Evolutionary conservation across 2,888 invertebrate species (phyloP), one percentile per base, ranked within the genome.

Genomic region (Limulus polyphemus): DNA sequence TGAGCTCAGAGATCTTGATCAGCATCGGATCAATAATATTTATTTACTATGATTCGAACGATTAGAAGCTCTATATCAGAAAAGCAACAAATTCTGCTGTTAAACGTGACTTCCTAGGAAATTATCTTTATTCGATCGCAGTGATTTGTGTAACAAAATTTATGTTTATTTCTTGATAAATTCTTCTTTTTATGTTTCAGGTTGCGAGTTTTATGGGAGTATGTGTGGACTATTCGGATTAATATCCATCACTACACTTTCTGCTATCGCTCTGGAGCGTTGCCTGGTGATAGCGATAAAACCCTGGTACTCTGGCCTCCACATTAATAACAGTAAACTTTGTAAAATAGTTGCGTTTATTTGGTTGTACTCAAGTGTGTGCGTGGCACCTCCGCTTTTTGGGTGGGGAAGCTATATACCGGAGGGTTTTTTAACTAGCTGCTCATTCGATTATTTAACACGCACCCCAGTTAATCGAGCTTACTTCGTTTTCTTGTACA

Each of bases 401-500:
- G 87, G 88, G 11, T 81, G 87, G 70, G 85, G 85, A 13, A 80
- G 79, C 51, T 90, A 90, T 77, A 85, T 88, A n/a, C 88, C 90
- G 10, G 90, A 90, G 75, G 90, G 88, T 2, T 88, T 83, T 73
- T 81, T 90, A 65, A 89, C 88, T 17, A 86, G 87, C 70, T 91
- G 90, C 77, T 87, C 89, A 72, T 90, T 87, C 74, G 90, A 90
- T 75, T 90, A 90, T 72, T 80, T 90, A 55, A 83, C 86, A 1
- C 81, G 75, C 47, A 81, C 83, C 60, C 71, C 76, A 1, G 73
- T 76, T 1, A 83, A 83, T 1, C 81, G 83, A 58, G 80, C 82
- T 63, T 90, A 87, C 73, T 88, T 88, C 73, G 72, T 71, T 63
- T 73, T 74, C 61, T 81, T 88, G 69, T 75, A 82, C 12, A 86